These are phyloP conservation scores for Galaxea fascicularis DNA, from an alignment of 92 coral and sea anemone genomes.

Conservation along the genomic window DNA sequence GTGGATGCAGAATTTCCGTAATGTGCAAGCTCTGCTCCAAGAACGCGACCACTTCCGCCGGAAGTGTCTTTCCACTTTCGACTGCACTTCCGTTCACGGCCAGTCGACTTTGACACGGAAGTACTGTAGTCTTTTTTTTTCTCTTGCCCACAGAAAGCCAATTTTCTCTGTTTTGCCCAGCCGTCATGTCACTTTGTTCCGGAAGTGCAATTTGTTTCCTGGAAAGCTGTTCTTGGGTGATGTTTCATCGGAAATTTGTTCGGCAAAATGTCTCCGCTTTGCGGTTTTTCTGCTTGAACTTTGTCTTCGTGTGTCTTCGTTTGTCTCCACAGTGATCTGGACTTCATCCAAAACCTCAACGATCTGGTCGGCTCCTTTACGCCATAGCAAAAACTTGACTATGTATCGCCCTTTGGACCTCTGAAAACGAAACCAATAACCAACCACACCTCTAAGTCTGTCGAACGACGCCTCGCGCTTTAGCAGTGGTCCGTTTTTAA, in stretches of 20 bases:
- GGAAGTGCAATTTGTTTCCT: no score
- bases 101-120: not conserved
- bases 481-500: constrained; percentile 15
- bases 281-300: not conserved
- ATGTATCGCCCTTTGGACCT: constrained; percentile 8
- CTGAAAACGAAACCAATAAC: constrained; percentile 43
- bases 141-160: no score
- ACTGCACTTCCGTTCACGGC: not conserved
- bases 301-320: not conserved
- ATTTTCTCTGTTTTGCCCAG: no score
- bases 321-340: constrained; percentile 17
- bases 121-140: no score
- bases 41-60: constrained; percentile 18
- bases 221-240: not conserved
- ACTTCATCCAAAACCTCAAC: constrained; percentile 26
- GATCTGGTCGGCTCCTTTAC: not conserved
- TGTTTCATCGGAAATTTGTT: not conserved
- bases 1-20: constrained; percentile 35
- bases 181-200: no score
- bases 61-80: constrained; percentile 15
- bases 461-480: constrained; percentile 5
- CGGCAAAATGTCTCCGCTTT: not conserved
- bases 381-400: constrained; percentile 24
- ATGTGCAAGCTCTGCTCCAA: constrained; percentile 5
- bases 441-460: constrained; percentile 8